Percentiles rank a stretch among this genome's conserved stretches.
Evolutionary conservation across 2,888 invertebrate species (phyloP).

Genomic region (Yponomeuta plumbellus): DNA sequence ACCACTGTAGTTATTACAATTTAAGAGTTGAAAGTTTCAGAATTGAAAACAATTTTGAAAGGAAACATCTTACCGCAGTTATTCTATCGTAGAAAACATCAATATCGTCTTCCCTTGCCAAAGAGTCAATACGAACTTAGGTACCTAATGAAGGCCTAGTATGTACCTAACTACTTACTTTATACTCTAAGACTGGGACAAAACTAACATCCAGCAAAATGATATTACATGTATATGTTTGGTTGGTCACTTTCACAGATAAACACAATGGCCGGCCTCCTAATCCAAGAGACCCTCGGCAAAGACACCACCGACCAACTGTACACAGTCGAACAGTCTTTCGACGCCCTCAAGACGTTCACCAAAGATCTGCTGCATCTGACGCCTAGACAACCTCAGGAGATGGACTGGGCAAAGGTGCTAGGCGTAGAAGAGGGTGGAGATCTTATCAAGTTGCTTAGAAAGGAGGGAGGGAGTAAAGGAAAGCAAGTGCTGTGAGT

Average conservation of each 20-base stretch:
- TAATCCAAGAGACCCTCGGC: slow-evolving; percentile 64
- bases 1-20: no score
- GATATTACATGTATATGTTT: no score
- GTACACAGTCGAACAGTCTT: slow-evolving; percentile 53
- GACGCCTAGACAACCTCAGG: slow-evolving; percentile 28
- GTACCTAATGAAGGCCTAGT: no score
- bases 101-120: no score
- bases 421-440: slow-evolving; percentile 42
- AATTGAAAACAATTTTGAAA: no score
- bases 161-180: no score
- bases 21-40: no score
- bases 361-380: slow-evolving; percentile 37
- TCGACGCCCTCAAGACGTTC: slow-evolving; percentile 51
- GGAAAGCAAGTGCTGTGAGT: slow-evolving; percentile 64
- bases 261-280: slow-evolving; percentile 61
- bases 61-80: no score
- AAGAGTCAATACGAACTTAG: no score
- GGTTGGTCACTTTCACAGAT: slow-evolving; percentile 41
- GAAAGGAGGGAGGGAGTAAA: slow-evolving; percentile 37
- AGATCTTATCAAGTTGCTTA: slow-evolving; percentile 42
- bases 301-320: slow-evolving; percentile 53
- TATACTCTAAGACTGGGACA: no score
- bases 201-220: no score
- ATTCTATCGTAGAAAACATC: no score
- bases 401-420: slow-evolving; percentile 43